phyloP scores from a whole-genome alignment of 2,888 invertebrate genomes.

The Monopis laevigella region DNA sequence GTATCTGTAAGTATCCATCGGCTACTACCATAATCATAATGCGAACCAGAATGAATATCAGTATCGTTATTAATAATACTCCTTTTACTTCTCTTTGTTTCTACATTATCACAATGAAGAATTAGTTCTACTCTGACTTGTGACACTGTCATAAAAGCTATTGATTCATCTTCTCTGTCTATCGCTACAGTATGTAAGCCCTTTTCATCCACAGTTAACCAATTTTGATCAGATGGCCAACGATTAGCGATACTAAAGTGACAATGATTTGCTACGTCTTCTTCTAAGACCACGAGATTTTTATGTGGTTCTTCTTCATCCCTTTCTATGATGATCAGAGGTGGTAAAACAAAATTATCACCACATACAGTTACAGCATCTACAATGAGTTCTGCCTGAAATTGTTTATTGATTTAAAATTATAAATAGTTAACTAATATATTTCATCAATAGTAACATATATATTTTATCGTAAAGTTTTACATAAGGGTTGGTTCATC shows the following conservation, averaged over 20 bases:
- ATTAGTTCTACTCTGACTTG: conserved; percentile 56
- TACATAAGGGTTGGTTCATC: too few relatives aligned
- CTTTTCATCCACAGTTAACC: conserved; percentile 45
- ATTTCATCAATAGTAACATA: too few relatives aligned
- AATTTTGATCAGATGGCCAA: conserved; percentile 46
- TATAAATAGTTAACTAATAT: too few relatives aligned
- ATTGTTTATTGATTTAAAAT: too few relatives aligned
- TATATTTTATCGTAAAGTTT: too few relatives aligned
- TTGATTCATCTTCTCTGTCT: conserved; percentile 52
- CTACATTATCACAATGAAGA: conserved; percentile 35
- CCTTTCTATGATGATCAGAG: conserved; percentile 43
- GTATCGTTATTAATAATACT: conserved; percentile 22
- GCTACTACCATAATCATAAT: conserved; percentile 42
- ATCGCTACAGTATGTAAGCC: conserved; percentile 43
- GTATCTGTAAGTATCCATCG: conserved; percentile 50
- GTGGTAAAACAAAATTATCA: conserved; percentile 31
- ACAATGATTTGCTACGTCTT: conserved; percentile 31
- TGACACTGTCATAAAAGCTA: conserved; percentile 54
- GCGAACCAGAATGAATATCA: conserved; percentile 24
- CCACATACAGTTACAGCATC: conserved; percentile 32
- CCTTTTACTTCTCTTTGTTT: conserved; percentile 30
- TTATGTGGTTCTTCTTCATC: conserved; percentile 44
- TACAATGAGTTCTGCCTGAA: conserved; percentile 40
- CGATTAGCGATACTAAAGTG: conserved; percentile 36
- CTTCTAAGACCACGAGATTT: conserved; percentile 35